Base-by-base conservation (phyloP, 2,797 vertebrate genomes). In the Geotria australis region DNA sequence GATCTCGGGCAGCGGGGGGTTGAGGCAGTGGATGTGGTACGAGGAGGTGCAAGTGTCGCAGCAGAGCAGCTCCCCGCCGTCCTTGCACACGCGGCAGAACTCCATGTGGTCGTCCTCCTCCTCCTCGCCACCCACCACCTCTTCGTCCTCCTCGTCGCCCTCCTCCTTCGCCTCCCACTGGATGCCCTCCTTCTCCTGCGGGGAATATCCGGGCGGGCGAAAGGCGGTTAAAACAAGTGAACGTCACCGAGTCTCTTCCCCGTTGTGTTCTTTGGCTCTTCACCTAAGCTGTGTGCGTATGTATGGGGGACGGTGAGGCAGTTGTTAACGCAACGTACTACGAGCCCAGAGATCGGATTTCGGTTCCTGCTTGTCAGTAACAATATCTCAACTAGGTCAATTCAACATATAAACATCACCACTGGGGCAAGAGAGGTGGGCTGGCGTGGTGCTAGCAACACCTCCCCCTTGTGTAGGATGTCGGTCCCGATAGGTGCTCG, bases 81-180 rank as follows among this genome's bases (percentile, higher is more conserved):
- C 91, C 70, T 98, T 98, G 70, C 91, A 98, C 61, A 91, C 80
- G 47, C 91, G 72, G 65, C 91, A 98, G 64, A 98, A 98, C 68
- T 98, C 91, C 89, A 98, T 85, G 72, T 98, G 91, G 73, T 98
- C 91, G 1, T 98, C 91, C n/a, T 64, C 63, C 62, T 95, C 89
- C 62, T 96, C 91, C 66, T 95, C 85, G 12, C 77, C 81, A 0
- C 64, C 74, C 0, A 71, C 70, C 9, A 79, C 80, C n/a, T 94
- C 89, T 46, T 95, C 89, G 0, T 93, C 86, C 0, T 60, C 59
- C 12, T 96, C 88, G 0, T 94, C 86, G 69, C 94, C 95, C 10
- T 96, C 89, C 0, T 93, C 86, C 69, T 96, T 98, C 0, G 89
- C 83, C 71, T 98, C 89, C 89, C 89, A 98, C 70, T 98, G 91